These are phyloP conservation scores for Threskiornis aethiopicus DNA, from an alignment of 2,797 vertebrate genomes.

Conservation along the genomic window DNA sequence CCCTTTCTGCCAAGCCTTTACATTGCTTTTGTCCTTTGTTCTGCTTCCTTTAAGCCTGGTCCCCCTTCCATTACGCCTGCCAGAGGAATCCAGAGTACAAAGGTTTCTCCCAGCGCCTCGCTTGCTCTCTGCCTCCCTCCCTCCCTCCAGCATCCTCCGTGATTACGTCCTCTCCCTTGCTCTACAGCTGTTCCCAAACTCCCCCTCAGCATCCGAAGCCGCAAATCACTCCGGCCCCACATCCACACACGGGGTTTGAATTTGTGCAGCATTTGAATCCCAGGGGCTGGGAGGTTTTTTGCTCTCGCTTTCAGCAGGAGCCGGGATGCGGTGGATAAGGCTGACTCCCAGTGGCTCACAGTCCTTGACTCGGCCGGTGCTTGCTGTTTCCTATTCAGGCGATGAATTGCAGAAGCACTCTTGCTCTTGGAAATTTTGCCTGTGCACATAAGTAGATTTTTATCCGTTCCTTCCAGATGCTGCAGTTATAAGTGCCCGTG, in stretches of 20 bases:
- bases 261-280: fast-evolving
- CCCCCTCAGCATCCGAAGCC: not conserved
- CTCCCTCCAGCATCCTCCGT: not conserved
- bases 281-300: not conserved
- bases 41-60: not conserved
- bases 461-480: not conserved
- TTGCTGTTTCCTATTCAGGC: not conserved
- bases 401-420: not conserved
- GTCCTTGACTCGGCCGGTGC: not conserved
- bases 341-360: not conserved
- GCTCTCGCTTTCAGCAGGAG: fast-evolving
- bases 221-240: not conserved
- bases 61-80: not conserved
- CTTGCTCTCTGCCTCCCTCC: not conserved
- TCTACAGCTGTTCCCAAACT: not conserved
- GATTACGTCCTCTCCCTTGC: not conserved
- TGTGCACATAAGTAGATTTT: not conserved
- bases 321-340: not conserved
- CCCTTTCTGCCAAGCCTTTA: not conserved
- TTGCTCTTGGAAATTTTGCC: not conserved
- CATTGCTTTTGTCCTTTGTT: not conserved
- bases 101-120: not conserved
- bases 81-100: not conserved
- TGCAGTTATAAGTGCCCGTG: not conserved
- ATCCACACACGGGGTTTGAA: fast-evolving